These are phyloP conservation scores for Echeneis naucrates DNA, from an alignment of 2,797 vertebrate species.

Conservation along the genomic window DNA sequence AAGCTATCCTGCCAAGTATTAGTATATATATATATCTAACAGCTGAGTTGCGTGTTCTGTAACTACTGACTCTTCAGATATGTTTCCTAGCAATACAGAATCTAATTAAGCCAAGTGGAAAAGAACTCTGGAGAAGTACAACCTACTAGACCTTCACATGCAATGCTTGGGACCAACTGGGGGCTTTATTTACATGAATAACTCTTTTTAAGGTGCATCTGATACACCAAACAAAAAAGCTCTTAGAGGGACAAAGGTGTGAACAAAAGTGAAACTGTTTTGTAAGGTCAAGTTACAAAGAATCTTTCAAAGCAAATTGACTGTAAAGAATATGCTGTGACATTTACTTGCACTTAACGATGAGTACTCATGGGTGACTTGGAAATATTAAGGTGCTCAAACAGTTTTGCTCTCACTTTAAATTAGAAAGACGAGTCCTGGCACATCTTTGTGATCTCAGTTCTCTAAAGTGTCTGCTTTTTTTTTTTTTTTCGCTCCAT, in stretches of 20 bases:
- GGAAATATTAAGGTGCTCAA: constrained; percentile 47
- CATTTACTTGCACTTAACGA: constrained; percentile 21
- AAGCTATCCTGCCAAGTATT: constrained; percentile 49
- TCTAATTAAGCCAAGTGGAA: constrained; percentile 20
- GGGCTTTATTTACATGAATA: background rate
- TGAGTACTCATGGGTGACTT: constrained; percentile 16
- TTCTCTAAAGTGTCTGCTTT: constrained; percentile 30
- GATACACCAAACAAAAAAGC: no score
- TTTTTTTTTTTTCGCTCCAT: background rate
- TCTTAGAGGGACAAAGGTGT: background rate
- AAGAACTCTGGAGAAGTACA: background rate
- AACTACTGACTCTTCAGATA: constrained; percentile 38
- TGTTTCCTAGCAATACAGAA: constrained; percentile 40
- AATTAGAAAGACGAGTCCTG: constrained; percentile 33
- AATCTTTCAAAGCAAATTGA: background rate
- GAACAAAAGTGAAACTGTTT: background rate
- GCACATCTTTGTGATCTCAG: constrained; percentile 37
- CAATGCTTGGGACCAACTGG: background rate
- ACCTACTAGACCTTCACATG: constrained; percentile 2
- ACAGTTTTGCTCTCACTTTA: constrained; percentile 72
- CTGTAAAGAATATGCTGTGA: constrained; percentile 32
- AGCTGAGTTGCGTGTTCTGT: constrained; percentile 32
- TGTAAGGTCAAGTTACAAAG: background rate
- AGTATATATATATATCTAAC: constrained; percentile 40
- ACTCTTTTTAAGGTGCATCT: background rate